Base-by-base conservation (phyloP, 2,888 invertebrate species). In the Euclidia mi region DNA sequence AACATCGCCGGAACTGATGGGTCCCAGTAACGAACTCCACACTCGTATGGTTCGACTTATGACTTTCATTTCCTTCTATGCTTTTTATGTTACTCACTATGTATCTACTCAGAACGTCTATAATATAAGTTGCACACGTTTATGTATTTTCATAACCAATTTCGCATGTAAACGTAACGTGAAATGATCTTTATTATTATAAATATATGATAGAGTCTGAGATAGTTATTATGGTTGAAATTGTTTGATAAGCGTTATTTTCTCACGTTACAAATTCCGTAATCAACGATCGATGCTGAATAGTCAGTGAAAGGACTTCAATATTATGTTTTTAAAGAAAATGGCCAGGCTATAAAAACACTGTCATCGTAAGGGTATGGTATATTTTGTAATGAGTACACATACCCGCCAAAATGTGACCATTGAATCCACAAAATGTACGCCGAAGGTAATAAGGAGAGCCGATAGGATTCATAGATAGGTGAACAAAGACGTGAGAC, bases 51-150 rank as follows among this genome's bases (percentile, higher is more conserved):
- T 73, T 72, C 80, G 79, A 87, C 87, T 87, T 89, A 90, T 83
- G 79, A 72, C 82, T 87, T 89, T 89, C 89, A 90, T 90, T 90
- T 90, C 90, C 90, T 85, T 57, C 67, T 58, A 69, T 64, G 51
- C 66, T 59, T 58, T 62, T 46, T 49, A 51, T 62, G 63, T 49
- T 41, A 57, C 61, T 55, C 20, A 40, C 12, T 40, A 28, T 31
- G 9, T 62, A 68, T 68, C 45, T 35, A 15, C 28, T 17, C 11
- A n/a, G 9, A 35, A 40, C 20, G 31, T 11, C 38, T 50, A 25
- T 45, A 25, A 38, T 50, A 25, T 45, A 25, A 38, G 25, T 7
- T 11, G 18, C 29, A 32, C 18, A n/a, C n/a, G 34, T 49, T 49
- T 49, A 15, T 47, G 11, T 32, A 17, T 11, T 48, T 20, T 48